phyloP scores from a whole-genome alignment of 2,113 vertebrate genomes.

The Nerophis ophidion region DNA sequence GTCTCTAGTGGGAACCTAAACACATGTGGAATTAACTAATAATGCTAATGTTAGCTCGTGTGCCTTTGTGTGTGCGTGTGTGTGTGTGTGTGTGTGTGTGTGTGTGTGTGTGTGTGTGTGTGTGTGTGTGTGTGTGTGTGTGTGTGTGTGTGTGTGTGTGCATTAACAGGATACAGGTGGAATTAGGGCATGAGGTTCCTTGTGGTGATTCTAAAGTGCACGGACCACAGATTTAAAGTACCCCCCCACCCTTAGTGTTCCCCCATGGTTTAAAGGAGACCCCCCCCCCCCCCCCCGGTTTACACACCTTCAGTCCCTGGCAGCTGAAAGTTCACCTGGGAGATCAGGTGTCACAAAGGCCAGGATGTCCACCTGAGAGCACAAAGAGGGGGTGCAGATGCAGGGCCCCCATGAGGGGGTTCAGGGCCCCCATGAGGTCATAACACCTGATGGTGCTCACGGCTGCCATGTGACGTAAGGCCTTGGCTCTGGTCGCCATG shows the following conservation, averaged over 20 bases:
- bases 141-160: slow-evolving; percentile 9
- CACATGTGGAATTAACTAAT: no score
- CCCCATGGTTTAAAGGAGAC: slow-evolving; percentile 7
- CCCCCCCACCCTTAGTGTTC: no score
- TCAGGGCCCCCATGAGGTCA: slow-evolving; percentile 51
- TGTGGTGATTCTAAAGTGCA: slow-evolving; percentile 22
- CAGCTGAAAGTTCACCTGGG: slow-evolving; percentile 10
- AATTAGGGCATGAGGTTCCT: slow-evolving; percentile 15
- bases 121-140: no score
- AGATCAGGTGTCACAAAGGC: slow-evolving; percentile 25
- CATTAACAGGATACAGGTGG: slow-evolving; percentile 4
- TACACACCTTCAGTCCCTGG: slow-evolving; percentile 20
- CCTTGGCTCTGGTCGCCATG: slow-evolving; percentile 43
- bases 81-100: no score
- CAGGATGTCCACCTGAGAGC: slow-evolving; percentile 22
- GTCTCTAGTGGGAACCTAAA: no score
- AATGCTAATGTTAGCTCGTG: no score
- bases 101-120: no score
- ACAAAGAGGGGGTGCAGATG: slow-evolving; percentile 27
- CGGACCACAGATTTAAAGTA: slow-evolving; percentile 17
- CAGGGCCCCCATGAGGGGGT: neutral
- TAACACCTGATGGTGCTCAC: slow-evolving; percentile 55
- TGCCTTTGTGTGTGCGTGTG: no score
- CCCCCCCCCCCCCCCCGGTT: slow-evolving; percentile 6
- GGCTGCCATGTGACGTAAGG: slow-evolving; percentile 48